A percentile compares a stretch with the other conserved stretches of the same genome.
phyloP scores from a whole-genome alignment of 1,140 invertebrate species.

The Apolygus lucorum region DNA sequence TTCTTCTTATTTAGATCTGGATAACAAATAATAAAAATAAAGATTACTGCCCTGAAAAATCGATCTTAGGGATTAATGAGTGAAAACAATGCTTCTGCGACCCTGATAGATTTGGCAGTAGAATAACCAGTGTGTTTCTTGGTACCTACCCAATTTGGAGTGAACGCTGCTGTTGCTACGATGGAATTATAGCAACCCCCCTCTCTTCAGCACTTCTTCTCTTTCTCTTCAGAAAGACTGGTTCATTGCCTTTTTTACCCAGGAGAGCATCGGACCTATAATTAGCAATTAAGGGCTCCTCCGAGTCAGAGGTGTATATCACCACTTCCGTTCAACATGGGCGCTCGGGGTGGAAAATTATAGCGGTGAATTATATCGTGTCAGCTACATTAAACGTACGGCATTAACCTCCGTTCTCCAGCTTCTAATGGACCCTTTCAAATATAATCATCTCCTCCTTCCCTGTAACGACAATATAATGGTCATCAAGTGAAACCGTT shows the following conservation, averaged over 20 bases:
- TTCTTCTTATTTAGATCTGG: no score
- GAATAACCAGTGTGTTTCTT: no score
- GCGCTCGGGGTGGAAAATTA: slow-evolving; percentile 8
- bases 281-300: slow-evolving; percentile 2
- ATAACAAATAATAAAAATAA: no score
- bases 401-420: not conserved
- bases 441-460: slow-evolving; percentile 7
- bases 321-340: slow-evolving; percentile 14
- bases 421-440: not conserved
- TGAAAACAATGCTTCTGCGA: no score
- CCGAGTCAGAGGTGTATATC: slow-evolving; percentile 8
- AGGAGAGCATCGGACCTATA: not conserved
- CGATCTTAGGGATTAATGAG: no score
- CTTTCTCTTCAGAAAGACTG: not conserved
- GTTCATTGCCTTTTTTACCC: not conserved
- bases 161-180: no score
- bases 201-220: no score
- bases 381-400: slow-evolving; percentile 21
- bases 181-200: no score
- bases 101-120: no score
- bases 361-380: slow-evolving; percentile 20
- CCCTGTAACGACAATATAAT: slow-evolving; percentile 18
- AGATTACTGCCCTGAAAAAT: no score
- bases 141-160: no score
- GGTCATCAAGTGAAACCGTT: slow-evolving; percentile 6